phyloP scores from a whole-genome alignment of 1,140 invertebrate species.

The Vanessa atalanta region DNA sequence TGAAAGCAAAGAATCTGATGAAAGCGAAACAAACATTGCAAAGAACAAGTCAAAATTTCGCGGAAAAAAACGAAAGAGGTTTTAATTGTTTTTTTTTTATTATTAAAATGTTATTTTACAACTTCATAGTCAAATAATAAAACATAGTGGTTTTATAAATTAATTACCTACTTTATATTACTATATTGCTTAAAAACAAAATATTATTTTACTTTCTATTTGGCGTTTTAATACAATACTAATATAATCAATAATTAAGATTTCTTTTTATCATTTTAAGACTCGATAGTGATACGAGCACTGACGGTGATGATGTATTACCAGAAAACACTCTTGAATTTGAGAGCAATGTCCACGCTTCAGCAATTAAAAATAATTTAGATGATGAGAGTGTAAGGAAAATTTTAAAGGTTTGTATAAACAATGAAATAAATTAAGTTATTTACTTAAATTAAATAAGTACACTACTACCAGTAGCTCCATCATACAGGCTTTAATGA shows the following conservation, averaged over 20 bases:
- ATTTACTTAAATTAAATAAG: not conserved
- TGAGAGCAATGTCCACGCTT: slow-evolving; percentile 68
- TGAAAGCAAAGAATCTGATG: slow-evolving; percentile 8
- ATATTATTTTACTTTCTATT: slow-evolving; percentile 41
- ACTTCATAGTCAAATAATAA: no score
- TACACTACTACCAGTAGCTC: not conserved
- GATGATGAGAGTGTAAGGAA: slow-evolving; percentile 74
- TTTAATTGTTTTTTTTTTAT: slow-evolving; percentile 8
- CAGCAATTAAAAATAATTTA: slow-evolving; percentile 75
- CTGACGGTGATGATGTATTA: slow-evolving; percentile 53
- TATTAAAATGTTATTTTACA: not conserved
- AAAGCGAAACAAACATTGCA: not conserved
- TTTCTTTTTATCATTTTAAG: slow-evolving; percentile 29
- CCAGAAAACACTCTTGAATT: slow-evolving; percentile 68
- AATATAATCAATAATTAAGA: no score
- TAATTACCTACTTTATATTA: no score
- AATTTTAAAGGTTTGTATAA: slow-evolving; percentile 68
- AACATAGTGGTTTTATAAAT: no score
- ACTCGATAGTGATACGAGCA: slow-evolving; percentile 48
- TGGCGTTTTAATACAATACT: not conserved
- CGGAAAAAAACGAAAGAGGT: slow-evolving; percentile 55
- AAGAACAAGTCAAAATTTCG: slow-evolving; percentile 32
- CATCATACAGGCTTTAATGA: no score
- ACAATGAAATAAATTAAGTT: not conserved
- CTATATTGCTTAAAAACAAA: slow-evolving; percentile 40